A percentile compares a stretch with the other conserved stretches of the same genome.
phyloP scores from a whole-genome alignment of 2,797 vertebrate species.

The Tympanoctomys barrerae region DNA sequence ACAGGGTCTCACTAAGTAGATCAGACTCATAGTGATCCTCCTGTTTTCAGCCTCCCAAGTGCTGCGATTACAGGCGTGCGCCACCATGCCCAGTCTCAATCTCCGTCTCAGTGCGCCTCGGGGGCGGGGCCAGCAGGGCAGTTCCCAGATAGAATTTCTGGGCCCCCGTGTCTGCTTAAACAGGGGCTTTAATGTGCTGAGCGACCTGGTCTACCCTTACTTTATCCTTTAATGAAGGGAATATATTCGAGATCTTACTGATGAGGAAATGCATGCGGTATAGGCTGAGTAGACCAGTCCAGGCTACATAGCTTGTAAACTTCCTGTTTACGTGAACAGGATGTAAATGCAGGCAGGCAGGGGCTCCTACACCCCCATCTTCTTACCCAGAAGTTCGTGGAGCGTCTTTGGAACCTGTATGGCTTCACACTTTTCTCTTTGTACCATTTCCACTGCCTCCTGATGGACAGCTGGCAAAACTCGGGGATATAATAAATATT shows the following conservation, averaged over 20 bases:
- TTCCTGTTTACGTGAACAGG: not conserved
- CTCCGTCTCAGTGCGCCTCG: no score
- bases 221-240: not conserved
- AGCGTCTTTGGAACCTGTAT: not conserved
- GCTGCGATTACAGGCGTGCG: no score
- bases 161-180: no score
- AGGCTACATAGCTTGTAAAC: not conserved
- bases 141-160: fast-evolving
- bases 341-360: not conserved
- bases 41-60: no score
- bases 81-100: no score
- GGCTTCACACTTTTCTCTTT: slow-evolving; percentile 3
- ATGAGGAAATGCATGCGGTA: not conserved
- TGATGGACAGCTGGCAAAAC: slow-evolving; percentile 4
- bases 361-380: not conserved
- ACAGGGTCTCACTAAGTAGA: no score
- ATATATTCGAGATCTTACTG: not conserved
- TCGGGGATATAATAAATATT: not conserved
- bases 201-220: not conserved
- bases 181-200: no score
- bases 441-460: not conserved
- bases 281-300: not conserved
- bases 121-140: no score
- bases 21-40: no score
- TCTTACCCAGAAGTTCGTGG: not conserved